Conservation (phyloP, 2,888 invertebrate genomes). For the Venusia cambrica region DNA sequence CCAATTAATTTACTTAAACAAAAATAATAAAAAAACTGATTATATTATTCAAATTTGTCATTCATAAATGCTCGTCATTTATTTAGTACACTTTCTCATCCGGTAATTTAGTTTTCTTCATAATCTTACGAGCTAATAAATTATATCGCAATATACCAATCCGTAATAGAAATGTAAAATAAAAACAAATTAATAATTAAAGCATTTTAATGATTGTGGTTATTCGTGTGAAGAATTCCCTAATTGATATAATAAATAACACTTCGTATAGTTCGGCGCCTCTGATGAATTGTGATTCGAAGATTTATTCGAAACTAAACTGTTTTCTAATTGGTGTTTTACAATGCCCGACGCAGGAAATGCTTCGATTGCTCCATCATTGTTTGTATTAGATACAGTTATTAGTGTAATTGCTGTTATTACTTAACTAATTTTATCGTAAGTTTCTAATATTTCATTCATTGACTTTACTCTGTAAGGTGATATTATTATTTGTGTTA, state of each 20-base stretch:
- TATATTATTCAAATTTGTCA: too few relatives aligned
- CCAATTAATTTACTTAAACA: too few relatives aligned
- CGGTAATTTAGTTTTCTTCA: not conserved
- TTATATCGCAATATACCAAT: too few relatives aligned
- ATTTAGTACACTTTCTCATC: too few relatives aligned
- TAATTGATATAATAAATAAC: slow-evolving; percentile 74
- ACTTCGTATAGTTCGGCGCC: slow-evolving; percentile 54
- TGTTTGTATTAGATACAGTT: slow-evolving; percentile 48
- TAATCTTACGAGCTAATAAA: slow-evolving; percentile 2
- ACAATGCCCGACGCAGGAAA: slow-evolving; percentile 39
- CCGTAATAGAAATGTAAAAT: slow-evolving; percentile 12
- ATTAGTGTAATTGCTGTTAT: slow-evolving; percentile 33
- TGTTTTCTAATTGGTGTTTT: slow-evolving; percentile 64
- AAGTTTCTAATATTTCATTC: too few relatives aligned
- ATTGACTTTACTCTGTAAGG: too few relatives aligned
- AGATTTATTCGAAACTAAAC: slow-evolving; percentile 62
- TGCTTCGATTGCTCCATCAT: slow-evolving; percentile 35
- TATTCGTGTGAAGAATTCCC: slow-evolving; percentile 63
- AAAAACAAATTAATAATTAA: slow-evolving; percentile 21
- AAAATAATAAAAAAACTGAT: too few relatives aligned
- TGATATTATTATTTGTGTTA: too few relatives aligned
- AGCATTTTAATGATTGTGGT: slow-evolving; percentile 41
- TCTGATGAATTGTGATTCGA: slow-evolving; percentile 59
- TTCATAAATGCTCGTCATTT: too few relatives aligned
- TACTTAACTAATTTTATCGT: too few relatives aligned